Evolutionary conservation across 2,888 invertebrate genomes (phyloP).

Genomic region (Dermolepida albohirtum): DNA sequence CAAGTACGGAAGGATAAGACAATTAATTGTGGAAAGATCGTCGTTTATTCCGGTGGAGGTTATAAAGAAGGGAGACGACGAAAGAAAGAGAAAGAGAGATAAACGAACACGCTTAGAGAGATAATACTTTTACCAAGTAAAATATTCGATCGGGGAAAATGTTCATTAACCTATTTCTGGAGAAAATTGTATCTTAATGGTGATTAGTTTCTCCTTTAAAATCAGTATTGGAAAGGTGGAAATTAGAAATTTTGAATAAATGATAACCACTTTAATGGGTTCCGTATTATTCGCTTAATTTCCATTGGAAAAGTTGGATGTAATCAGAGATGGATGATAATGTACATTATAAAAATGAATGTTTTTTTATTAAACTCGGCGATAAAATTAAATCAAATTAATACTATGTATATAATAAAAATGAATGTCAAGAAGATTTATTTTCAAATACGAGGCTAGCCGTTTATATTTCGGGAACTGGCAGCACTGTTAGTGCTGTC

Average conservation of each 20-base stretch:
- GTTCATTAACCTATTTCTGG: conserved; percentile 28
- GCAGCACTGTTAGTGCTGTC: too few species aligned
- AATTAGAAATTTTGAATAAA: neutral
- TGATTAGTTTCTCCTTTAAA: conserved; percentile 29
- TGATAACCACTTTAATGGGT: too few species aligned
- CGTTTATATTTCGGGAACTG: too few species aligned
- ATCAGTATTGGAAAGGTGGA: neutral
- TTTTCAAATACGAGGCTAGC: too few species aligned
- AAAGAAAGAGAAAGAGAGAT: conserved; percentile 5
- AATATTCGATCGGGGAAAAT: conserved; percentile 6
- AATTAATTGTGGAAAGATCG: conserved; percentile 26
- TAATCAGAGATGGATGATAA: too few species aligned
- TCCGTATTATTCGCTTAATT: too few species aligned
- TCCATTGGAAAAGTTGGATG: too few species aligned
- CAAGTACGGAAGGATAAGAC: neutral
- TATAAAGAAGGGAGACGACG: neutral
- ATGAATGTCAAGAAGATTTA: too few species aligned
- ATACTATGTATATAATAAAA: too few species aligned
- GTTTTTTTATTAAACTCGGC: too few species aligned
- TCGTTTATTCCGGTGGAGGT: neutral
- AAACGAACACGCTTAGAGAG: conserved; percentile 3
- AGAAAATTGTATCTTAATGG: conserved; percentile 21
- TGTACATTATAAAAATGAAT: too few species aligned
- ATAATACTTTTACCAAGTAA: conserved; percentile 16
- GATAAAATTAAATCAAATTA: too few species aligned